These are phyloP conservation scores for Tachuris rubrigastra DNA, from an alignment of 2,113 vertebrate species.

Conservation along the genomic window DNA sequence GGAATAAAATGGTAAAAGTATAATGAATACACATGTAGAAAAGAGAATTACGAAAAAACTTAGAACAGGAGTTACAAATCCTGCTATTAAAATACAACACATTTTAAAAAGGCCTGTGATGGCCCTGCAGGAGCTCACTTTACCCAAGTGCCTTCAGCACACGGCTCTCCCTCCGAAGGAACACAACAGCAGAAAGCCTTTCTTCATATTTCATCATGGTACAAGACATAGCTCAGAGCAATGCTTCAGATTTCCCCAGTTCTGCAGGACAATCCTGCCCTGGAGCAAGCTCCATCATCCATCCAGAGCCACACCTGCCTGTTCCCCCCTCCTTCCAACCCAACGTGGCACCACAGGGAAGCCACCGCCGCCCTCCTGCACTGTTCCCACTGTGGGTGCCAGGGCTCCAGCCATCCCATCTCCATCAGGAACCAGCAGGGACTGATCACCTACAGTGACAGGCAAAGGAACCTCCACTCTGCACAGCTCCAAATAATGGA, in stretches of 20 bases:
- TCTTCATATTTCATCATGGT: slow-evolving; percentile 43
- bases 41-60: neutral
- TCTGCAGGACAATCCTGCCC: slow-evolving; percentile 75
- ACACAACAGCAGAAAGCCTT: neutral
- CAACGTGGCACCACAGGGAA: slow-evolving; percentile 26
- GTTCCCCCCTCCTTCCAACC: neutral
- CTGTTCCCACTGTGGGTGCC: neutral
- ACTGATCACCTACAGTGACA: neutral
- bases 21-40: neutral
- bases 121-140: neutral
- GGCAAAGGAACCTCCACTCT: neutral
- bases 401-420: neutral
- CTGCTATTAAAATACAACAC: neutral
- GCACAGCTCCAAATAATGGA: slow-evolving; percentile 39
- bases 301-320: slow-evolving; percentile 49
- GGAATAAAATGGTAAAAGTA: neutral
- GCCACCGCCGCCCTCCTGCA: slow-evolving; percentile 14
- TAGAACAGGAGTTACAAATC: neutral
- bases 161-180: neutral
- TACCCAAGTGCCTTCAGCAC: neutral
- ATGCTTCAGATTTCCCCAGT: slow-evolving; percentile 67
- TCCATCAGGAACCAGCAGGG: neutral
- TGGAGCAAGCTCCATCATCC: slow-evolving; percentile 66
- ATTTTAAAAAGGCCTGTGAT: neutral
- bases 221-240: slow-evolving; percentile 78